Evolutionary conservation across 2,113 vertebrate genomes (phyloP).

Genomic region (Chaenogobius annularis): DNA sequence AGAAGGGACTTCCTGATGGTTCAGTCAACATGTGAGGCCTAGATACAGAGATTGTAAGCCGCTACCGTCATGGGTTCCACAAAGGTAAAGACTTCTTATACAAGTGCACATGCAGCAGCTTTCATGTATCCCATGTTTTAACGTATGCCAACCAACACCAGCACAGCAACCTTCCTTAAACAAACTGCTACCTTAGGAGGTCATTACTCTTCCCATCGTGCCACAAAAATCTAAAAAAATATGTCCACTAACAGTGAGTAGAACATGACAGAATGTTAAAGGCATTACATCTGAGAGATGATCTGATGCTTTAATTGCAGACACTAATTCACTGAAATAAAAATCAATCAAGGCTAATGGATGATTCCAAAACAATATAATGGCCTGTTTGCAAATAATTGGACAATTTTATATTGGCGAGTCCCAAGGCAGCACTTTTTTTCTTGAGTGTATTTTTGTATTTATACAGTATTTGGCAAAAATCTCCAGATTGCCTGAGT

Average conservation of each 20-base stretch:
- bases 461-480: slow-evolving; percentile 28
- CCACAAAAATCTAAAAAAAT: no score
- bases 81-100: background rate
- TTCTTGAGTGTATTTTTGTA: slow-evolving; percentile 5
- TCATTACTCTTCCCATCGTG: no score
- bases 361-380: background rate
- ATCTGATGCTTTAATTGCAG: background rate
- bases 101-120: background rate
- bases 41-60: slow-evolving; percentile 45
- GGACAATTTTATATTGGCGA: background rate
- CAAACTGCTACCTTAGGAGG: no score
- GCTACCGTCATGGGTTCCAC: background rate
- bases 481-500: slow-evolving; percentile 46
- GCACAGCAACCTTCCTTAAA: background rate
- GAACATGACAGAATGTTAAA: background rate
- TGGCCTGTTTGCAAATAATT: background rate
- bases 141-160: background rate
- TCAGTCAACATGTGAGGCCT: slow-evolving; percentile 62
- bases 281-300: background rate
- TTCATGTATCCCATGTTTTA: background rate
- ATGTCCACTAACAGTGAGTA: background rate
- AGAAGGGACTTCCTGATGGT: slow-evolving; percentile 59
- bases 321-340: background rate
- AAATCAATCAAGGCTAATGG: background rate
- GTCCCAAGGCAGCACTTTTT: background rate